Evolutionary conservation across 2,797 vertebrate genomes (phyloP).

Genomic region (Macropodus opercularis): DNA sequence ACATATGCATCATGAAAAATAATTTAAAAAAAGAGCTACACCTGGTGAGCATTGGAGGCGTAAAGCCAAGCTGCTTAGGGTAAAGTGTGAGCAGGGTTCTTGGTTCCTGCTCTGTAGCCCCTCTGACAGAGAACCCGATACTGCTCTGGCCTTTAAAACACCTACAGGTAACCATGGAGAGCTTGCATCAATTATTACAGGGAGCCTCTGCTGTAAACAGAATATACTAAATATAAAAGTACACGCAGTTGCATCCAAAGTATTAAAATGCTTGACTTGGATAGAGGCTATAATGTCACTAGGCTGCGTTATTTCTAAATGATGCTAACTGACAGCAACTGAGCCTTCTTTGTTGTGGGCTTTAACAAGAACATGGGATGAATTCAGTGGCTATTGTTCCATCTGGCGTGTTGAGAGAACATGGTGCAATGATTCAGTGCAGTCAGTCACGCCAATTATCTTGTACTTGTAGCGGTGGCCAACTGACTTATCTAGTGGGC

Average conservation of each 20-base stretch:
- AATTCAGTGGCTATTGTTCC: slow-evolving; percentile 53
- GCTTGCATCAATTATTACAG: slow-evolving; percentile 80
- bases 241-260: not conserved
- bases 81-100: slow-evolving; percentile 48
- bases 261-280: not conserved
- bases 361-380: slow-evolving; percentile 23
- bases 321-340: not conserved
- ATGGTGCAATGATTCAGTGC: slow-evolving; percentile 55
- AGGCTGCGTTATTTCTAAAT: not conserved
- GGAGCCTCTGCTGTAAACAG: slow-evolving; percentile 49
- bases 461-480: slow-evolving; percentile 56
- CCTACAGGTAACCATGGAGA: slow-evolving; percentile 84
- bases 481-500: slow-evolving; percentile 62
- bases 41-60: not conserved
- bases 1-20: not conserved
- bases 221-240: slow-evolving; percentile 16
- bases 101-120: slow-evolving; percentile 52
- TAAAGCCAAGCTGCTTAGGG: not conserved
- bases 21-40: not conserved
- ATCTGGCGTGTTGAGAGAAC: slow-evolving; percentile 51
- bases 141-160: slow-evolving; percentile 79
- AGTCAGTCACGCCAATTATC: slow-evolving; percentile 55
- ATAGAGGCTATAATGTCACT: not conserved
- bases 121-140: slow-evolving; percentile 76
- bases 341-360: slow-evolving; percentile 11